Evolutionary conservation across 2,113 vertebrate genomes (phyloP), one percentile per base, ranked within the genome.

Genomic region (Abramis brama): DNA sequence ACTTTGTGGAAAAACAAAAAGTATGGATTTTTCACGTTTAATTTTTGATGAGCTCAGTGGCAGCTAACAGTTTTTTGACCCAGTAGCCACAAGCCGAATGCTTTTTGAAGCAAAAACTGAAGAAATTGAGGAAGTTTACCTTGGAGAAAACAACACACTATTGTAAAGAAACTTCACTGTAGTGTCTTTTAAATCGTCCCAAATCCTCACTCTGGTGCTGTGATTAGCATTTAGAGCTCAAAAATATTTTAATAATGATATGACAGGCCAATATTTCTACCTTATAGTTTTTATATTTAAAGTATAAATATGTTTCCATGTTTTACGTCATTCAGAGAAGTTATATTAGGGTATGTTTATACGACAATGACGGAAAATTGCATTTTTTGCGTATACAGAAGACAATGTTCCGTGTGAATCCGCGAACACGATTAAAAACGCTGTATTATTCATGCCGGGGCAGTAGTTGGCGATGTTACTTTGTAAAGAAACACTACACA

Each of bases 1-100:
- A 81, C 60, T 47, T 60, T 47, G 60, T 33, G 62, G 62, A 52
- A 52, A 30, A 50, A 30, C 43, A 13, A 12, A 52, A 68, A 68
- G 25, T 50, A 50, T 30, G 36, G 52, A 79, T 43, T 79, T 79
- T 43, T 52, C 2, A 62, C 1, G 2, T 79, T 57, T 30, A 78
- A 45, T 79, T 59, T 79, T 64, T 68, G 45, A 68, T 70, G 62
- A 68, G 60, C n/a, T 60, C 19, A 27, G 79, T 43, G 50, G 39
- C 60, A 52, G 17, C n/a, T 50, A 81, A 30, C 21, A 21, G 8
- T 21, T 82, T 43, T 81, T 64, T 64, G n/a, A 60, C 52, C 77
- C 25, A 25, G 52, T 55, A 33, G 27, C 47, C 75, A 55, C 27
- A 77, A 77, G 13, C 23, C 23, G 7, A 33, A 36, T 21, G 75